A percentile compares a stretch with the other conserved stretches of the same genome.
These are phyloP conservation scores for Trichomycterus rosablanca DNA, from an alignment of 2,113 vertebrate species.

Conservation along the genomic window DNA sequence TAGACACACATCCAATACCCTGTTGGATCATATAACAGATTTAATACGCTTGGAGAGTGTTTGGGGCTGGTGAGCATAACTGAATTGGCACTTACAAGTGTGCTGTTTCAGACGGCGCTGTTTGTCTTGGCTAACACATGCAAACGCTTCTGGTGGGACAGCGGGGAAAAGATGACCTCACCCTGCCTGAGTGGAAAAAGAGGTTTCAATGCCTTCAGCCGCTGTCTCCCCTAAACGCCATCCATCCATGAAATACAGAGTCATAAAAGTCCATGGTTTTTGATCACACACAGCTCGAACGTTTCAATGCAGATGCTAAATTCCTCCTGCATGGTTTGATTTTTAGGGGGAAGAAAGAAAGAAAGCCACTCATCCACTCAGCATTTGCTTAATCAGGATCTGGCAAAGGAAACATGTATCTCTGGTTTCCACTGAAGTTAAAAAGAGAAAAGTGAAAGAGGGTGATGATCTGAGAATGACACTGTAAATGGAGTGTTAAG, in stretches of 20 bases:
- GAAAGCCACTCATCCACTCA: slow-evolving; percentile 4
- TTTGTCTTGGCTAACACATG: slow-evolving; percentile 36
- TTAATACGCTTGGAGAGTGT: slow-evolving; percentile 18
- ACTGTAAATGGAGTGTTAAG: no score
- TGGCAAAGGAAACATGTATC: neutral
- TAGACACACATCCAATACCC: neutral
- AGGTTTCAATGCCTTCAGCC: neutral
- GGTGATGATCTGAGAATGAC: slow-evolving; percentile 4
- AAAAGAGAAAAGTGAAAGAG: neutral
- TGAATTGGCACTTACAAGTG: neutral
- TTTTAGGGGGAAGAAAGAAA: neutral
- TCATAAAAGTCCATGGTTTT: slow-evolving; percentile 53
- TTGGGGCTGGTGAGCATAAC: slow-evolving; percentile 6
- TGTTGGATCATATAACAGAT: neutral
- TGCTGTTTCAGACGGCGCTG: slow-evolving; percentile 23
- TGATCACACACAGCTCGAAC: slow-evolving; percentile 50
- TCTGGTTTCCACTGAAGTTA: neutral
- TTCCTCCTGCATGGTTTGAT: no score
- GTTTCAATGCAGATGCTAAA: slow-evolving; percentile 46
- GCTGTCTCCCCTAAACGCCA: slow-evolving; percentile 36
- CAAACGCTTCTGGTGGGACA: slow-evolving; percentile 10
- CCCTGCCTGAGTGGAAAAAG: slow-evolving; percentile 40
- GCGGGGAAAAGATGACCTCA: slow-evolving; percentile 40
- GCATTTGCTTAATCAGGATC: slow-evolving; percentile 2
- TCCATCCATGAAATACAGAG: slow-evolving; percentile 50